Evolutionary conservation across 2,797 vertebrate genomes (phyloP), one percentile per base, ranked within the genome.

Genomic region (Rousettus madagascariensis): DNA sequence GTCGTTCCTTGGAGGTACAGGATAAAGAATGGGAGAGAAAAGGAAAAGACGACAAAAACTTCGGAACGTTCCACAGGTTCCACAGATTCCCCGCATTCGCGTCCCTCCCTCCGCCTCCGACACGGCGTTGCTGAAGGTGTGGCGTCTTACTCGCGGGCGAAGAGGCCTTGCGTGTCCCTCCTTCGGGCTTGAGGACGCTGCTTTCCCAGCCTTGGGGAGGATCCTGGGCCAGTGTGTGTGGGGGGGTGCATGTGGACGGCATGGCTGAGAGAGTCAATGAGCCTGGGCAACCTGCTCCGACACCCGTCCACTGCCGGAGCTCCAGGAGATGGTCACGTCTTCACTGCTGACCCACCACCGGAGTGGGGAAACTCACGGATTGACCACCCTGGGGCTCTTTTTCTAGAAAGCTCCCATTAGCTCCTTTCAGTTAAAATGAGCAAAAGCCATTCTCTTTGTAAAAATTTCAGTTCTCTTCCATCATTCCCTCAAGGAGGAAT

Each of bases 41-140:
- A 1, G 30, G 97, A 95, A 88, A 92, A 95, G 26, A 93, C 63
- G 88, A 55, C 46, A 24, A 20, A 84, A 74, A 3, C 13, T 30
- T n/a, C 1, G 1, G 41, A 53, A 24, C 38, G 43, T 12, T 74
- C 74, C 75, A n/a, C 95, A 28, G 30, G 43, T 12, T 74, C 74
- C 75, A n/a, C 95, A 28, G 30, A 90, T 97, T 71, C 85, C 93
- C 61, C 0, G 30, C 6, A 88, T 97, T 59, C 20, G 0, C 13
- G 78, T 97, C 26, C 93, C 96, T 83, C 36, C n/a, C 2, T 85
- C 95, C 4, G 69, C 53, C 41, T 59, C 33, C 65, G 75, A 79
- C 6, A 75, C n/a, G 16, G n/a, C 90, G 3, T 87, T 97, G 57
- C 55, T 98, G 63, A 97, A 98, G 97, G 97, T 97, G 90, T 1